Conservation (phyloP, 2,888 invertebrate genomes). For the Tanypteryx hageni region DNA sequence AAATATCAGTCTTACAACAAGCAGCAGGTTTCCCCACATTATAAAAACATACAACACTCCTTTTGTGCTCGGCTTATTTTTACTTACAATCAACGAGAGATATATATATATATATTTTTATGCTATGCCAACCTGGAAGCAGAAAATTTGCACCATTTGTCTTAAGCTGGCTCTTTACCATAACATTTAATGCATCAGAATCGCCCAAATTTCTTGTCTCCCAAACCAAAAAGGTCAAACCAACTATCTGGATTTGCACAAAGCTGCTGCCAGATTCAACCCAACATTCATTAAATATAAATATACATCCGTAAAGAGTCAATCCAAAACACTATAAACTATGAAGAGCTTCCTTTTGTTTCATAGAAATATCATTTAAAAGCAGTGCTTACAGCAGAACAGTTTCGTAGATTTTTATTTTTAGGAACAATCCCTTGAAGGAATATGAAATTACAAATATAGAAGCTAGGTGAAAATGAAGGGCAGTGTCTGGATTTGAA, state of each 20-base stretch:
- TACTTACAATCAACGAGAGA: conserved; percentile 63
- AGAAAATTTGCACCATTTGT: conserved; percentile 61
- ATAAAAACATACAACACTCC: conserved; percentile 63
- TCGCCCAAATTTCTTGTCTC: conserved; percentile 61
- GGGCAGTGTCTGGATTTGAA: conserved; percentile 60
- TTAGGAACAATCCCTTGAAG: conserved; percentile 63
- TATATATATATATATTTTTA: conserved; percentile 57
- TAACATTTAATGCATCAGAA: conserved; percentile 62
- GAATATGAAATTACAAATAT: conserved; percentile 64
- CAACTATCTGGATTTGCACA: conserved; percentile 62
- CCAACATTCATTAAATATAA: conserved; percentile 60
- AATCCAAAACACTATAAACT: conserved; percentile 64
- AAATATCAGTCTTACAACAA: conserved; percentile 64
- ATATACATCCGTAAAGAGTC: conserved; percentile 60
- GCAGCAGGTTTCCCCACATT: conserved; percentile 61
- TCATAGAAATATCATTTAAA: conserved; percentile 63
- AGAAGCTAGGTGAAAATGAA: conserved; percentile 59
- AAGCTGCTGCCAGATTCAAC: conserved; percentile 63
- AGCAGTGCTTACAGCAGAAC: conserved; percentile 64
- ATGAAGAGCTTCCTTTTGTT: conserved; percentile 56
- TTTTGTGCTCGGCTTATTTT: conserved; percentile 61
- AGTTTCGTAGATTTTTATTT: conserved; percentile 58
- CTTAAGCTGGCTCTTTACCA: conserved; percentile 63
- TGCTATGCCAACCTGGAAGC: conserved; percentile 64
- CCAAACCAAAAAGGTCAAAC: conserved; percentile 63